Evolutionary conservation across 1,140 invertebrate species (phyloP).

Genomic region (Drosophila setifemur): DNA sequence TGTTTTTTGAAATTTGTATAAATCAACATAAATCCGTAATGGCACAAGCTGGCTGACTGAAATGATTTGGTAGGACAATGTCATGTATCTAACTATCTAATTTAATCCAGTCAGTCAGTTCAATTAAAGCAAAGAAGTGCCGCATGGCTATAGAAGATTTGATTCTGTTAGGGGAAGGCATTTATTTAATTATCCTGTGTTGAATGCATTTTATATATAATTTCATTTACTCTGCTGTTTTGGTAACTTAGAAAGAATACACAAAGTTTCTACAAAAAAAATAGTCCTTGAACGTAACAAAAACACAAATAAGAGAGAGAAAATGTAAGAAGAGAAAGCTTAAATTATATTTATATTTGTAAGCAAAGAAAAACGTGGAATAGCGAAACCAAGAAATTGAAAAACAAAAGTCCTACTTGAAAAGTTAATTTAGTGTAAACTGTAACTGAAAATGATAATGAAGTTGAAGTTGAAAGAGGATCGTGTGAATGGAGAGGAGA

Average conservation of each 20-base stretch:
- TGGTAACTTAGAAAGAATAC: slow-evolving; percentile 8
- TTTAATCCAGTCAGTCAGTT: neutral
- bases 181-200: slow-evolving; percentile 64
- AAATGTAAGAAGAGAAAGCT: slow-evolving; percentile 1
- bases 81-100: neutral
- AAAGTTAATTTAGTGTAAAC: slow-evolving; percentile 72
- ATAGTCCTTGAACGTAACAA: slow-evolving; percentile 47
- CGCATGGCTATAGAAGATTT: neutral
- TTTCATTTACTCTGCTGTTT: slow-evolving; percentile 18
- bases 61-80: neutral
- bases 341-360: slow-evolving; percentile 72
- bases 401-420: slow-evolving; percentile 70
- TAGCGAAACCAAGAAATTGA: slow-evolving; percentile 27
- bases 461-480: slow-evolving; percentile 21
- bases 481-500: slow-evolving; percentile 33
- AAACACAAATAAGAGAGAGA: slow-evolving; percentile 34
- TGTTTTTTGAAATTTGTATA: slow-evolving; percentile 29
- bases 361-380: slow-evolving; percentile 32
- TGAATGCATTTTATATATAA: slow-evolving; percentile 36
- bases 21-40: neutral
- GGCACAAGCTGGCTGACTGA: neutral
- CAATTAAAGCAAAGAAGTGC: slow-evolving; percentile 18
- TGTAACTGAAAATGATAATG: slow-evolving; percentile 44
- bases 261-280: slow-evolving; percentile 48
- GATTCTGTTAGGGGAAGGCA: slow-evolving; percentile 48